Evolutionary conservation across 2,113 vertebrate genomes (phyloP).

Genomic region (Cricetomys ansorgei): DNA sequence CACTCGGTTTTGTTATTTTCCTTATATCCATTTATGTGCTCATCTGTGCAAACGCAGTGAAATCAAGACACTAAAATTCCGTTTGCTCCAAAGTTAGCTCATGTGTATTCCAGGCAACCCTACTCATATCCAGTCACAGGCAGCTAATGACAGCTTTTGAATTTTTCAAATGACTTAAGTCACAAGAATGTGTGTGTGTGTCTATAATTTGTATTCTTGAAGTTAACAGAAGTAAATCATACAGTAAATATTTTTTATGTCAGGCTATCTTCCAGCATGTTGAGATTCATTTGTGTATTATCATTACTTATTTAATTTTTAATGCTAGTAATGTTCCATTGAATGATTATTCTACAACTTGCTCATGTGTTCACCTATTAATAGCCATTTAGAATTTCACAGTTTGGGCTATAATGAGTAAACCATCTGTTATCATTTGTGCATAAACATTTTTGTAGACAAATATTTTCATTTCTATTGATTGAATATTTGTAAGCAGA

Average conservation of each 20-base stretch:
- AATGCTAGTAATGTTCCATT: background rate
- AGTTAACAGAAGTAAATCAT: background rate
- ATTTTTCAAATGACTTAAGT: background rate
- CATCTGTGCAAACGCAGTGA: background rate
- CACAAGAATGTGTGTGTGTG: background rate
- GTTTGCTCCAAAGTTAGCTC: background rate
- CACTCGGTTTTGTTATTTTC: conserved; percentile 34
- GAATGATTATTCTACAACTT: background rate
- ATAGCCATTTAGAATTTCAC: background rate
- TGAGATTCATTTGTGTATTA: background rate
- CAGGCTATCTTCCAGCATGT: background rate
- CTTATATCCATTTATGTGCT: background rate
- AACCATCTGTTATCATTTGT: background rate
- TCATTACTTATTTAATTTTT: background rate
- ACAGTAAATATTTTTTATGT: background rate
- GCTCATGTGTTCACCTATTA: background rate
- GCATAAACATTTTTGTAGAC: background rate
- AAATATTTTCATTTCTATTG: background rate
- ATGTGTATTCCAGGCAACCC: background rate
- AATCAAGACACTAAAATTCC: background rate
- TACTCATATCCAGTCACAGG: background rate
- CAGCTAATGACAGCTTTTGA: background rate
- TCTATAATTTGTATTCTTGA: background rate
- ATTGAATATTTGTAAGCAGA: background rate
- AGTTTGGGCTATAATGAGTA: background rate